Percentiles rank a stretch among this genome's conserved stretches.
phyloP scores from a whole-genome alignment of 1,140 invertebrate genomes.

The Neomicropteryx cornuta region DNA sequence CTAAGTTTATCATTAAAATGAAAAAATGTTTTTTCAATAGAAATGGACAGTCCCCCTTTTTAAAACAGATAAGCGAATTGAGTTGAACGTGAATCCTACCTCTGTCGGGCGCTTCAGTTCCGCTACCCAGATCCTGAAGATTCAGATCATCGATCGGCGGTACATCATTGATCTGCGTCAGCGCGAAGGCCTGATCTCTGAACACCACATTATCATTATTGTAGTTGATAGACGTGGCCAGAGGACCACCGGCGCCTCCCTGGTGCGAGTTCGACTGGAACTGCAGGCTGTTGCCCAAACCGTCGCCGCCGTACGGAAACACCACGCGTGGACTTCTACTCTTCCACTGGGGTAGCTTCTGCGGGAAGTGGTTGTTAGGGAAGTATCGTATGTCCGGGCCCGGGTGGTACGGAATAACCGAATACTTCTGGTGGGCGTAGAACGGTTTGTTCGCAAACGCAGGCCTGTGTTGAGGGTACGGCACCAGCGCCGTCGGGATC shows the following conservation, averaged over 20 bases:
- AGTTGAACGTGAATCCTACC: too few relatives aligned
- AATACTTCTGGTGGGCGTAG: too few relatives aligned
- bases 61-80: too few relatives aligned
- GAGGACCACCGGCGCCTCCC: constrained; percentile 21
- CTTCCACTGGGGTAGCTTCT: constrained; percentile 26
- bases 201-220: constrained; percentile 46
- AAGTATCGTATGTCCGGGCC: too few relatives aligned
- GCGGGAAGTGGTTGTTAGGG: too few relatives aligned
- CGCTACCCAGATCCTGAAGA: constrained; percentile 40
- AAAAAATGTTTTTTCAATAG: too few relatives aligned
- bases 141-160: constrained; percentile 39
- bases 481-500: too few relatives aligned
- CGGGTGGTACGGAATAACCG: too few relatives aligned
- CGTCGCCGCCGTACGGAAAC: constrained; percentile 34
- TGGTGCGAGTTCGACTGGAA: constrained; percentile 36
- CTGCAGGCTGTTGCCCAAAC: constrained; percentile 30
- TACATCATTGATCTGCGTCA: constrained; percentile 40
- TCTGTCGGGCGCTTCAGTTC: constrained; percentile 40
- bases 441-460: too few relatives aligned
- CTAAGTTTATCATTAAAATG: too few relatives aligned
- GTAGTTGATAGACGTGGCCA: constrained; percentile 25
- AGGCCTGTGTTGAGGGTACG: too few relatives aligned
- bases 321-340: constrained; percentile 44
- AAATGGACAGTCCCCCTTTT: too few relatives aligned
- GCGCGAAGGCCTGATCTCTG: constrained; percentile 44